These are phyloP conservation scores for Agrotis ipsilon DNA, from an alignment of 2,888 invertebrate genomes.

Conservation along the genomic window DNA sequence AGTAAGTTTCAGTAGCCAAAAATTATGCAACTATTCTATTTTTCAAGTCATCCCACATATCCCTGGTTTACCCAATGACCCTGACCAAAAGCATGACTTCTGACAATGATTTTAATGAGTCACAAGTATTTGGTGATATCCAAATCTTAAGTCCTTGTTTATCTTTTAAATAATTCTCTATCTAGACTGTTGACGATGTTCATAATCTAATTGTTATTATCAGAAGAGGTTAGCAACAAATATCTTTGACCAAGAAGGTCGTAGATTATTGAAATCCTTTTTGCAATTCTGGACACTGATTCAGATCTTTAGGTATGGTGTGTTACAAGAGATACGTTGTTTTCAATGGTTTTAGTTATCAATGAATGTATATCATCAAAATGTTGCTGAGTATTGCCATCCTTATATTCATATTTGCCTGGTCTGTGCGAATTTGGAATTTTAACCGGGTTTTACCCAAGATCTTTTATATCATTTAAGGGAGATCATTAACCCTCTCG, in stretches of 20 bases:
- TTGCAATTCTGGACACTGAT: conserved; percentile 10
- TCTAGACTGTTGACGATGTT: conserved; percentile 16
- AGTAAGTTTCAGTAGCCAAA: too few species aligned
- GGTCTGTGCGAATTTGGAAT: too few species aligned
- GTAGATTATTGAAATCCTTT: conserved; percentile 8
- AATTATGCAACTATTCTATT: too few species aligned
- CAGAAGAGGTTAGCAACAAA: conserved; percentile 29
- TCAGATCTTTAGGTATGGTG: conserved; percentile 8
- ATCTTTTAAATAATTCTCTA: conserved; percentile 27
- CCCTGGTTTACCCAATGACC: conserved; percentile 8
- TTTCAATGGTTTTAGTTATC: conserved; percentile 8
- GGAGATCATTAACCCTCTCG: too few species aligned
- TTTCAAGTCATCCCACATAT: not conserved
- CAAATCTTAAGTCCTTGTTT: conserved; percentile 7
- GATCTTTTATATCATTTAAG: too few species aligned
- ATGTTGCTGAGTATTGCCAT: too few species aligned
- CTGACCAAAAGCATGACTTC: conserved; percentile 3
- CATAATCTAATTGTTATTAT: conserved; percentile 32
- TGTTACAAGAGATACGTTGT: not conserved
- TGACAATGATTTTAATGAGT: conserved; percentile 15
- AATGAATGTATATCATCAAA: not conserved
- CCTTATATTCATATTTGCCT: too few species aligned
- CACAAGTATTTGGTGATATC: conserved; percentile 1
- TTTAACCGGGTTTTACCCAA: too few species aligned
- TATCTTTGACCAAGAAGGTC: conserved; percentile 10